A percentile compares a stretch with the other conserved stretches of the same genome.
Evolutionary conservation across 2,113 vertebrate species (phyloP).

Genomic region (Noturus placidus): DNA sequence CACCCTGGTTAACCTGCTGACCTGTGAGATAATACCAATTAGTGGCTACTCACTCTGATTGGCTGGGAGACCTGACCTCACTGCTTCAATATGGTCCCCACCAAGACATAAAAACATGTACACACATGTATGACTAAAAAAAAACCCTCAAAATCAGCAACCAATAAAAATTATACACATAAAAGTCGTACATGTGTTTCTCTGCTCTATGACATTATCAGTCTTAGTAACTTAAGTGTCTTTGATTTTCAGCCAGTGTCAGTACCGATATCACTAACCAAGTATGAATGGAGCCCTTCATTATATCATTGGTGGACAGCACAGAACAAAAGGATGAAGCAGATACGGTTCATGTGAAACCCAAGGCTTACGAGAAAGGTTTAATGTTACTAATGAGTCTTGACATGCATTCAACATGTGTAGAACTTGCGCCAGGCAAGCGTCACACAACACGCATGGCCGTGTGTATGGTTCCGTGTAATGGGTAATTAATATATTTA

Average conservation of each 20-base stretch:
- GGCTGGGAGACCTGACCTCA: neutral
- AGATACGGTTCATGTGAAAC: conserved; percentile 51
- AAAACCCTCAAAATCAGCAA: neutral
- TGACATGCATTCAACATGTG: conserved; percentile 19
- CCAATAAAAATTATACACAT: neutral
- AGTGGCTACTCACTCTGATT: neutral
- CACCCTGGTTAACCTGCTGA: neutral
- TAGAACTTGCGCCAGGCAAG: conserved; percentile 9
- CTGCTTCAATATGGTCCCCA: neutral
- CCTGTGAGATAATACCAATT: neutral
- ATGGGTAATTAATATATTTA: conserved; percentile 46
- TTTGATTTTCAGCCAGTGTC: neutral
- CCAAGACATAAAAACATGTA: neutral
- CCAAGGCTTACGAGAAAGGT: conserved; percentile 40
- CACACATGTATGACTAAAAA: neutral
- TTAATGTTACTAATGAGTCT: conserved; percentile 50
- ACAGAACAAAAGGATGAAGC: conserved; percentile 47
- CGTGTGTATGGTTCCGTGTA: conserved; percentile 12
- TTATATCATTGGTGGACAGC: conserved; percentile 34
- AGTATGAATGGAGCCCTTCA: conserved; percentile 1
- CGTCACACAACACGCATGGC: conserved; percentile 10
- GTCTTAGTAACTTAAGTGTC: conserved; percentile 4
- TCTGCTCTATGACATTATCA: neutral
- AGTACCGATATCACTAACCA: neutral
- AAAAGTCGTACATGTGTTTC: neutral